Base-by-base conservation (phyloP, 2,113 vertebrate genomes). In the Antechinus flavipes region DNA sequence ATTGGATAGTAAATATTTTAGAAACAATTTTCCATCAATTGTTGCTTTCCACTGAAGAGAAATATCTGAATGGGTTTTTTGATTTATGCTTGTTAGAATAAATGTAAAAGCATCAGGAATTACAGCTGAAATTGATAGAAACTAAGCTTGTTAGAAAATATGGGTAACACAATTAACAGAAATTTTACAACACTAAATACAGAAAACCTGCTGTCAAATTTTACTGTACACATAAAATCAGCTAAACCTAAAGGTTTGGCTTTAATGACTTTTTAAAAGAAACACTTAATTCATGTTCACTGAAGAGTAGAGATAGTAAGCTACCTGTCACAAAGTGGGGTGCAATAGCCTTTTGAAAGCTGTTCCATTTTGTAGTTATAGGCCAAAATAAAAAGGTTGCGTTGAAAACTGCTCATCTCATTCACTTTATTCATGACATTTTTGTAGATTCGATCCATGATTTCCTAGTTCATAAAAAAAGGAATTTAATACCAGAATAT, bases 281-380 rank as follows among this genome's bases (percentile, higher is more conserved):
- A 49, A 49, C 49, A 49, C 7, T 49, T 49, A 49, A 49, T 91
- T 58, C 49, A 24, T 90, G 35, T 1, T 25, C 89, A 0, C 42
- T 61, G 61, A 91, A 56, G 35, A 42, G 6, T 49, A 49, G 3
- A 49, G 49, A 49, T 49, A 49, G 49, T 49, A 22, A 22, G 3
- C 7, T 98, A 99, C 99, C 98, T 99, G 96, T 99, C 99, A 14
- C 99, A 99, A 2, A 99, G 98, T 0, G 99, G 99, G 0, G 99
- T 99, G 97, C 97, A 99, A 92, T 98, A 96, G 61, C 99, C 99
- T 98, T 99, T 99, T 61, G 98, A 97, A 89, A 99, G 99, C 98
- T 99, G 99, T 53, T 99, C 99, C 99, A 99, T 99, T 97, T 99
- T 99, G 97, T 99, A 99, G 98, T 99, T 99, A 98, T 99, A 99